Conservation (phyloP, 1,140 invertebrate species). For the Drosophila sulfurigaster region DNA sequence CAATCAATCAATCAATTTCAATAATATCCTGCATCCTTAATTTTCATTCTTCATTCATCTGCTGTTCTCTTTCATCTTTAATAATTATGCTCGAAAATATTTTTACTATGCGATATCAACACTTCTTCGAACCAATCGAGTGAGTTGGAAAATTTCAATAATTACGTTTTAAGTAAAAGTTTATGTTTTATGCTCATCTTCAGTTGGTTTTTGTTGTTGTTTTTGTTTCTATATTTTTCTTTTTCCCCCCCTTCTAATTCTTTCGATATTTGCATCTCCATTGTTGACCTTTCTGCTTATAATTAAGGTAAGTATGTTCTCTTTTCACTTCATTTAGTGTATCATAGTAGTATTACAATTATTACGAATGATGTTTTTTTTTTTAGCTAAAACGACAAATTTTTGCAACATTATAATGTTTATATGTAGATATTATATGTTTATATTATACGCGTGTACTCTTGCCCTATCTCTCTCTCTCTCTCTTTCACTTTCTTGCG, state of each 20-base stretch:
- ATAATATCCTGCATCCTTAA: constrained; percentile 39
- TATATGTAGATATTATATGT: constrained; percentile 39
- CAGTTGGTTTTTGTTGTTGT: no score
- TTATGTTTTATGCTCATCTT: constrained; percentile 2
- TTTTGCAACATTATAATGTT: constrained; percentile 49
- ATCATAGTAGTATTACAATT: constrained; percentile 36
- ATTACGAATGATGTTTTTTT: constrained; percentile 42
- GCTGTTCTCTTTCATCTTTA: constrained; percentile 9
- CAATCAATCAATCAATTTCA: no score
- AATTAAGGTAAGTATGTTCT: constrained; percentile 44
- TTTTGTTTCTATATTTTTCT: not conserved
- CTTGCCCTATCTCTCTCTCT: not conserved
- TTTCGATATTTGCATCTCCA: not conserved
- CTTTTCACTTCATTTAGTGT: constrained; percentile 6
- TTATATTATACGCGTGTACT: constrained; percentile 29
- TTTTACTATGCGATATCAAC: not conserved
- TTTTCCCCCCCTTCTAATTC: constrained; percentile 4
- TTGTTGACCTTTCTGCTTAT: constrained; percentile 35
- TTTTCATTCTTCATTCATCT: not conserved
- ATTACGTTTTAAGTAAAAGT: constrained; percentile 17
- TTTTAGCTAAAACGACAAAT: constrained; percentile 46
- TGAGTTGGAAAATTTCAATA: constrained; percentile 20
- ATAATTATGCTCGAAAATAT: not conserved
- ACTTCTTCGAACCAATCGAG: constrained; percentile 4
- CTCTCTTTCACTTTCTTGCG: constrained; percentile 1